Conservation (phyloP, 1,140 invertebrate species). For the Heliconius hewitsoni region DNA sequence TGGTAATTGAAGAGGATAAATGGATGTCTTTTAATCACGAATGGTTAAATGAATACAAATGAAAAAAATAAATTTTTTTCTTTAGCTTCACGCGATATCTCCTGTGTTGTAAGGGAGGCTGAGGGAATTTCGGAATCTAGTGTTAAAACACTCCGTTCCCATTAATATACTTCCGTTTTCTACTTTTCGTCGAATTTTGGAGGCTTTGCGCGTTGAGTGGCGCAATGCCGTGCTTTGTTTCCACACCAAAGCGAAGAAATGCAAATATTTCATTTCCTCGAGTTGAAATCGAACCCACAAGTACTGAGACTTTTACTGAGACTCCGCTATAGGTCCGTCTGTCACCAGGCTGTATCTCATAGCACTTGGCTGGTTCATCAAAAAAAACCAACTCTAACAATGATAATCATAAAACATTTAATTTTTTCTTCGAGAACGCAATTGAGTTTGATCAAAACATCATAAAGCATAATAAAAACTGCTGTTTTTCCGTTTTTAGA, state of each 20-base stretch:
- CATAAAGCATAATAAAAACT: neutral
- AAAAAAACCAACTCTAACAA: neutral
- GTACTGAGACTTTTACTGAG: too few species aligned
- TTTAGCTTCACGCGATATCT: neutral
- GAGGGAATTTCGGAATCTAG: neutral
- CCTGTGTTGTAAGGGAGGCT: neutral
- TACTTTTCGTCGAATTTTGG: too few species aligned
- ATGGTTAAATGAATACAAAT: neutral
- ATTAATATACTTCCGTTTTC: neutral
- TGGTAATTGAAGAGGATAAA: conserved; percentile 11
- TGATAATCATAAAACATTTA: neutral
- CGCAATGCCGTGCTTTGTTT: too few species aligned
- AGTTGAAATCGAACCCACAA: too few species aligned
- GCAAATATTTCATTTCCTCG: too few species aligned
- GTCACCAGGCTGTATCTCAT: too few species aligned
- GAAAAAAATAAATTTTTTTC: too few species aligned
- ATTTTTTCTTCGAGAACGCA: neutral
- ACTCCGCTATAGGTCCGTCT: too few species aligned
- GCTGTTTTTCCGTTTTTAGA: too few species aligned
- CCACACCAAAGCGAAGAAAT: too few species aligned
- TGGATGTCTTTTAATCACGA: neutral
- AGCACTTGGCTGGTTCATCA: neutral
- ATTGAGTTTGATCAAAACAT: neutral
- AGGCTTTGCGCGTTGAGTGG: too few species aligned
- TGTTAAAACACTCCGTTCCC: neutral